Percentiles rank a stretch among this genome's conserved stretches.
phyloP scores from a whole-genome alignment of 2,888 invertebrate genomes.

The Scelioninae gen. 1 region DNA sequence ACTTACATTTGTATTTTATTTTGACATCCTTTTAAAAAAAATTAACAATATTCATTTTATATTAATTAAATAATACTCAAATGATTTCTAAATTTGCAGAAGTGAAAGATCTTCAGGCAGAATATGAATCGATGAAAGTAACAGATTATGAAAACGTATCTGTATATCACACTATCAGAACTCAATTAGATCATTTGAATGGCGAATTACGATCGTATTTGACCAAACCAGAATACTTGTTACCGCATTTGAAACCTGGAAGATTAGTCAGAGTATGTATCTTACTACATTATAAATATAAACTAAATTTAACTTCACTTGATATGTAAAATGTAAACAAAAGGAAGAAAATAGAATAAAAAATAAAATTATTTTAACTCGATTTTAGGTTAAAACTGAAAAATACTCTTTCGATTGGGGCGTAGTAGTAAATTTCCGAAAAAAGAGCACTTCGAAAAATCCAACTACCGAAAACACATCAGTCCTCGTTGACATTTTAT shows the following conservation, averaged over 20 bases:
- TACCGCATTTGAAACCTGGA: conserved; percentile 98
- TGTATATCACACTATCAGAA: conserved; percentile 93
- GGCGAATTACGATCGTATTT: conserved; percentile 91
- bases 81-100: conserved; percentile 84
- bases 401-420: conserved; percentile 98
- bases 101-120: conserved; percentile 88
- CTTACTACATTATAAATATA: conserved; percentile 8
- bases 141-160: conserved; percentile 90
- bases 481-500: conserved; percentile 86
- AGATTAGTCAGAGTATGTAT: conserved; percentile 92
- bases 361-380: too few relatives aligned
- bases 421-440: conserved; percentile 95
- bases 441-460: conserved; percentile 87
- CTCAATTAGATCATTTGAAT: conserved; percentile 91
- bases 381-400: conserved; percentile 90
- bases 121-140: conserved; percentile 88
- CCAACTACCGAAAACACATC: too few relatives aligned
- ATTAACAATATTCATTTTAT: background rate
- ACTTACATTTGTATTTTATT: too few relatives aligned
- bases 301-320: background rate
- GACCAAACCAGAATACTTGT: conserved; percentile 93
- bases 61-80: conserved; percentile 18
- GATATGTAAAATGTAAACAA: too few relatives aligned
- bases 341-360: too few relatives aligned
- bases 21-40: too few relatives aligned